These are phyloP conservation scores for Ormyrus pomaceus DNA, from an alignment of 2,888 invertebrate genomes.

Conservation along the genomic window DNA sequence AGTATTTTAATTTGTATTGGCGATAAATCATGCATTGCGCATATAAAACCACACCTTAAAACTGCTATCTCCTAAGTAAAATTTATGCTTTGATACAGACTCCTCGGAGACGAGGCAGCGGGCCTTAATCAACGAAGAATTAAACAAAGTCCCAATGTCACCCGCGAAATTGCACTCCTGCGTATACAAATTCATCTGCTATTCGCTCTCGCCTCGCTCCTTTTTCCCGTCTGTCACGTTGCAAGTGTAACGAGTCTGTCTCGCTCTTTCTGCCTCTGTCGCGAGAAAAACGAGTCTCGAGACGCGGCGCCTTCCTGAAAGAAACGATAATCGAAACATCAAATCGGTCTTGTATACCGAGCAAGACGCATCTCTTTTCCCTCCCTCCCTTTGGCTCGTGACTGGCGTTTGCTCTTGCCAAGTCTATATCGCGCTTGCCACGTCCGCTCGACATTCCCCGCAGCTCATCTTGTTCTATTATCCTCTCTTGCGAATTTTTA, in stretches of 20 bases:
- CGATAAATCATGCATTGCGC: constrained; percentile 55
- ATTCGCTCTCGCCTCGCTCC: constrained; percentile 11
- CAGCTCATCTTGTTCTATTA: constrained; percentile 14
- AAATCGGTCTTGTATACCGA: constrained; percentile 63
- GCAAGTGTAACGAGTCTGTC: constrained; percentile 44
- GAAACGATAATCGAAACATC: constrained; percentile 64
- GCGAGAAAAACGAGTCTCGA: constrained; percentile 21
- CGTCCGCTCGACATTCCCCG: constrained; percentile 54
- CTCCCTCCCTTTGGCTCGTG: constrained; percentile 56
- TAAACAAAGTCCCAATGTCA: constrained; percentile 55
- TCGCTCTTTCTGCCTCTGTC: constrained; percentile 2
- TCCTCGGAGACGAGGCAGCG: not conserved
- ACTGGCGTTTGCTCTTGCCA: constrained; percentile 66
- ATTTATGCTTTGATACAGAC: constrained; percentile 47
- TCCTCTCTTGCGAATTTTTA: constrained; percentile 8
- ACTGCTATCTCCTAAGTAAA: constrained; percentile 41
- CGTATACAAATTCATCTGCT: constrained; percentile 44
- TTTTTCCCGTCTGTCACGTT: constrained; percentile 32
- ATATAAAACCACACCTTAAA: constrained; percentile 53
- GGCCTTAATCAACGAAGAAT: constrained; percentile 43
- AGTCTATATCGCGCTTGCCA: constrained; percentile 61
- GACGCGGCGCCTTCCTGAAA: constrained; percentile 61
- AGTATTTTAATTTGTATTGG: constrained; percentile 56
- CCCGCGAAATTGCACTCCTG: constrained; percentile 36
- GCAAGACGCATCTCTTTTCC: constrained; percentile 59